Evolutionary conservation across 2,113 vertebrate species (phyloP).

Genomic region (Puffinus mauretanicus): DNA sequence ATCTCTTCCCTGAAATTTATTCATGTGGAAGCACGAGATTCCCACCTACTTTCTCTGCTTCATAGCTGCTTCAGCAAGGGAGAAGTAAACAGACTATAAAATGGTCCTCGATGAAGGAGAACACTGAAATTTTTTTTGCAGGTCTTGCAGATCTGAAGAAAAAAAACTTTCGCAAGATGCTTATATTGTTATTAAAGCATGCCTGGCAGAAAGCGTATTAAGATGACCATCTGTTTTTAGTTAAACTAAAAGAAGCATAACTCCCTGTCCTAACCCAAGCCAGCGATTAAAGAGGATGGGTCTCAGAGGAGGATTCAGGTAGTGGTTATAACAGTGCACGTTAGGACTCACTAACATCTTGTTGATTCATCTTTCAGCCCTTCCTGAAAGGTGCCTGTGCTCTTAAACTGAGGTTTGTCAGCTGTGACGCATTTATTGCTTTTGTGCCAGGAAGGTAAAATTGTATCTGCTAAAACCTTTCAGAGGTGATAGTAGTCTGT

Average conservation of each 20-base stretch:
- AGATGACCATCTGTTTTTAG: neutral
- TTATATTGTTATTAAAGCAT: neutral
- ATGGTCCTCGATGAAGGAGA: neutral
- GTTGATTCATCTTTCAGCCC: neutral
- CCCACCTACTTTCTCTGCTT: neutral
- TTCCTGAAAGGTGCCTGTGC: neutral
- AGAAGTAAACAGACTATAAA: neutral
- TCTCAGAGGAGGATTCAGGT: neutral
- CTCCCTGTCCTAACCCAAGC: neutral
- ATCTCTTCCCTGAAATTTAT: neutral
- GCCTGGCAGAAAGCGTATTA: neutral
- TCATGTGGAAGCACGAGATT: neutral
- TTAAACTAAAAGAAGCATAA: neutral
- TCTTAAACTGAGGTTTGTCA: neutral
- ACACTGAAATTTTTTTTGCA: neutral
- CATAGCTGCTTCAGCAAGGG: neutral
- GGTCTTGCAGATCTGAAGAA: neutral
- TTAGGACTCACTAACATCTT: fast-evolving
- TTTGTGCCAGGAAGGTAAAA: neutral
- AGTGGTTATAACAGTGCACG: neutral
- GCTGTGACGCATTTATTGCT: neutral
- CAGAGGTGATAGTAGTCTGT: neutral
- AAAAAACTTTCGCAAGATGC: neutral
- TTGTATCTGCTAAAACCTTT: neutral
- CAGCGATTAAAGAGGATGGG: fast-evolving